These are phyloP conservation scores for Origma solitaria DNA, from an alignment of 2,113 vertebrate species.

Conservation along the genomic window DNA sequence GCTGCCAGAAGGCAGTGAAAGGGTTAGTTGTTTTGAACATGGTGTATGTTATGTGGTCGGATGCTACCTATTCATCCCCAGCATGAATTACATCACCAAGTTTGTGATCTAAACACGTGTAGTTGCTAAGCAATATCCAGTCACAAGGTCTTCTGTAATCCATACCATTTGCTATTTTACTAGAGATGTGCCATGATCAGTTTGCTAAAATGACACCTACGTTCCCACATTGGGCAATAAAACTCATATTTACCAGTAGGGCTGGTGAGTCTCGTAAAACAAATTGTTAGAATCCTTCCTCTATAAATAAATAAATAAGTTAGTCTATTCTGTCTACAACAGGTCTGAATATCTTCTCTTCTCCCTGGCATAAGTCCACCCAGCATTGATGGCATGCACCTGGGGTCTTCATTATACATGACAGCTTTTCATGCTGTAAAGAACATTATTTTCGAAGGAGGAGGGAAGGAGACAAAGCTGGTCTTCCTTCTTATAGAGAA, in stretches of 20 bases:
- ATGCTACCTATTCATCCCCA: background rate
- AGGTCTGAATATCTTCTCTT: background rate
- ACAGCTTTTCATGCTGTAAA: background rate
- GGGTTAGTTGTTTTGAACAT: background rate
- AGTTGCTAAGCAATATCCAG: conserved; percentile 11
- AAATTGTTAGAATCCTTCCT: background rate
- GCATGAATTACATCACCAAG: background rate
- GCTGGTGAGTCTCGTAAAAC: background rate
- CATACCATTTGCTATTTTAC: background rate
- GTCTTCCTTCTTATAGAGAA: background rate
- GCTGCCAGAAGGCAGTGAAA: background rate
- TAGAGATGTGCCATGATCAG: background rate
- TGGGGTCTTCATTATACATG: rapidly evolving
- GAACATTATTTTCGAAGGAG: background rate
- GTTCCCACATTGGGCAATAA: background rate
- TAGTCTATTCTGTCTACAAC: background rate
- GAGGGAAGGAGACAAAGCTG: background rate
- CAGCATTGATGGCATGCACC: background rate
- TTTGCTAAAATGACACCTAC: background rate
- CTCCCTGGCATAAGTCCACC: background rate
- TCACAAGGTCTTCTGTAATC: background rate
- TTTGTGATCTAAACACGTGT: background rate
- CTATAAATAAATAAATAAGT: background rate
- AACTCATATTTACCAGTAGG: background rate
- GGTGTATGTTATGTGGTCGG: background rate